phyloP scores from a whole-genome alignment of 1,140 invertebrate genomes.

The Bathynomus jamesi region DNA sequence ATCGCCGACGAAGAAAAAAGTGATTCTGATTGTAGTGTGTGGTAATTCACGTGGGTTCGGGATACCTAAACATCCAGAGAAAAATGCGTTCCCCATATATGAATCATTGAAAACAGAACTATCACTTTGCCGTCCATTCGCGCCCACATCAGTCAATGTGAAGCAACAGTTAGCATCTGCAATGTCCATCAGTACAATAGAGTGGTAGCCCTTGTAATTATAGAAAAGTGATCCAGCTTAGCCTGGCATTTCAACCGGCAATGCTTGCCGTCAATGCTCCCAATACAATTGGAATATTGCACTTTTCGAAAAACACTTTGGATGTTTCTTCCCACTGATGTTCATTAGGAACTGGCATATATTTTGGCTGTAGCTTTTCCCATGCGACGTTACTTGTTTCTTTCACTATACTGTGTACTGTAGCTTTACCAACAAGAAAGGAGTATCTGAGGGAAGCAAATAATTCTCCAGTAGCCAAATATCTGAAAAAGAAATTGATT shows the following conservation, averaged over 20 bases:
- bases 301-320: too few species aligned
- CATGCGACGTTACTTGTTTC: conserved; percentile 6
- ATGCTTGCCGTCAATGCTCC: too few species aligned
- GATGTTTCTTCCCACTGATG: conserved; percentile 15
- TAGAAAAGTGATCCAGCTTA: conserved; percentile 12
- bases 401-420: conserved; percentile 6
- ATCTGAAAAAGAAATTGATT: conserved; percentile 3
- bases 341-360: conserved; percentile 13
- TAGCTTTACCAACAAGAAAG: conserved; percentile 4
- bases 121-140: conserved; percentile 8
- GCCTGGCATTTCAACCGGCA: conserved; percentile 28
- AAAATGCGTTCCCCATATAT: too few species aligned
- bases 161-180: too few species aligned
- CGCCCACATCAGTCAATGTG: too few species aligned
- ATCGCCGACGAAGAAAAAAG: too few species aligned
- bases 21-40: conserved; percentile 3
- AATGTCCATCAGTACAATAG: conserved; percentile 19
- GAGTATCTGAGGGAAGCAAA: conserved; percentile 4
- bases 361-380: conserved; percentile 4
- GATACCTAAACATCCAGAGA: conserved; percentile 10
- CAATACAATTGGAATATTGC: too few species aligned
- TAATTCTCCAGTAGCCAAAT: conserved; percentile 5
- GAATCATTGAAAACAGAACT: too few species aligned
- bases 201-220: too few species aligned
- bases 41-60: conserved; percentile 5